Percentiles rank a stretch among this genome's conserved stretches.
Conservation (phyloP, 2,113 vertebrate species). For the Benitochromis conjunctus region DNA sequence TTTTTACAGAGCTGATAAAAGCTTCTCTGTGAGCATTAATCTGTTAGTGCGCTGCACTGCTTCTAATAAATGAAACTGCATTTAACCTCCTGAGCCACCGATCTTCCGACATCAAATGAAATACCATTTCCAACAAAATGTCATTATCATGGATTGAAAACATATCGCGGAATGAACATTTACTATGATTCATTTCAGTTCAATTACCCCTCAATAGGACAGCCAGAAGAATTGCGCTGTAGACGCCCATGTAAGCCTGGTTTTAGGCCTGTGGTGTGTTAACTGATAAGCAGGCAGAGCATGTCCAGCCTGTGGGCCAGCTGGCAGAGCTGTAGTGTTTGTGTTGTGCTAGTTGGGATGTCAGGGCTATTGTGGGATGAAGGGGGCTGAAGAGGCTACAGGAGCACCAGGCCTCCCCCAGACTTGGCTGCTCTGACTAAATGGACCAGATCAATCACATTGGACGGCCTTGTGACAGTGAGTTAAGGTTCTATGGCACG, state of each 20-base stretch:
- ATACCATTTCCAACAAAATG: neutral
- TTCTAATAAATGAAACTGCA: neutral
- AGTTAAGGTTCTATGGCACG: conserved; percentile 73
- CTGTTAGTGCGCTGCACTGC: neutral
- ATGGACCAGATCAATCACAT: conserved; percentile 82
- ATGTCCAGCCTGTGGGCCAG: conserved; percentile 58
- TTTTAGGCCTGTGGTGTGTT: conserved; percentile 52
- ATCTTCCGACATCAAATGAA: neutral
- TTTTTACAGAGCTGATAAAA: conserved; percentile 8
- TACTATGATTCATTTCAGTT: conserved; percentile 2
- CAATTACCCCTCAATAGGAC: conserved; percentile 7
- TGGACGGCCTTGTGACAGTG: conserved; percentile 74
- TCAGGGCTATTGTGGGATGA: conserved; percentile 50
- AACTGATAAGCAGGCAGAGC: conserved; percentile 61
- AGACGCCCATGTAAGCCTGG: conserved; percentile 20
- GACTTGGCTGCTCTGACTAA: conserved; percentile 74
- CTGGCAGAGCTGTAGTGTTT: conserved; percentile 67
- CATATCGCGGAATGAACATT: neutral
- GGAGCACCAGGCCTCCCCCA: conserved; percentile 70
- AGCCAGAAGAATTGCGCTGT: conserved; percentile 2
- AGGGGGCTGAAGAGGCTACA: conserved; percentile 53
- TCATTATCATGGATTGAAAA: neutral
- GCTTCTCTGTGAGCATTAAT: neutral
- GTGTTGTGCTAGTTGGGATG: conserved; percentile 62
- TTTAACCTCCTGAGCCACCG: neutral